Evolutionary conservation across 2,888 invertebrate species (phyloP), one percentile per base, ranked within the genome.

Genomic region (Fragum fragum): DNA sequence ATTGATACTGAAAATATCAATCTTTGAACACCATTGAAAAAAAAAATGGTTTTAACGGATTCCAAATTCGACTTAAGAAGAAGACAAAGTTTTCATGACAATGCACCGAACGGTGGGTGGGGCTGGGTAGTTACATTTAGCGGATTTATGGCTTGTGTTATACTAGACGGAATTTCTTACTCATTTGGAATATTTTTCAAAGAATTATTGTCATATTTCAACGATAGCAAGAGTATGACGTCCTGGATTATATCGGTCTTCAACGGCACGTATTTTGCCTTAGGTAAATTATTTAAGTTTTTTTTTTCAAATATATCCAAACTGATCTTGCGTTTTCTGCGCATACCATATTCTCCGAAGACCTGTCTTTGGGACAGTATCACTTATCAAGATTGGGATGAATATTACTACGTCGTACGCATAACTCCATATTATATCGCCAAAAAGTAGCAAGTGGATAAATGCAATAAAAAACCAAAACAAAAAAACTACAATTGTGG

Each of bases 101-200:
- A 61, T n/a, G 61, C 61, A 18, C 61, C 61, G 26, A 29, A 61
- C 16, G 61, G 61, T 29, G 61, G 61, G n/a, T 61, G 61, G 61
- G 61, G 61, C 14, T 61, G 61, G 61, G 16, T 61, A 9, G 32
- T 61, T 11, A 61, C 61, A 14, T 61, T 61, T 28, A 61, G 61
- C 18, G 61, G 29, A 11, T 61, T 61, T 28, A 61, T 61, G 61
- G 61, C 32, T 1, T 9, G 16, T 18, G 1, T 61, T 3, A 61
- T 61, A 29, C 18, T 61, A 16, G 61, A 61, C 26, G 61, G 61
- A 28, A 61, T 61, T 29, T 28, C 61, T 26, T 61, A 29, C 61
- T 61, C 61, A 3, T 61, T 61, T 61, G 61, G 61, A 18, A 11
- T 61, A 29, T 61, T 61, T 29, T 61, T 61, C 61, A 28, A 2